Conservation (phyloP, 64 coral and sea anemone genomes). For the Acropora yongei region DNA sequence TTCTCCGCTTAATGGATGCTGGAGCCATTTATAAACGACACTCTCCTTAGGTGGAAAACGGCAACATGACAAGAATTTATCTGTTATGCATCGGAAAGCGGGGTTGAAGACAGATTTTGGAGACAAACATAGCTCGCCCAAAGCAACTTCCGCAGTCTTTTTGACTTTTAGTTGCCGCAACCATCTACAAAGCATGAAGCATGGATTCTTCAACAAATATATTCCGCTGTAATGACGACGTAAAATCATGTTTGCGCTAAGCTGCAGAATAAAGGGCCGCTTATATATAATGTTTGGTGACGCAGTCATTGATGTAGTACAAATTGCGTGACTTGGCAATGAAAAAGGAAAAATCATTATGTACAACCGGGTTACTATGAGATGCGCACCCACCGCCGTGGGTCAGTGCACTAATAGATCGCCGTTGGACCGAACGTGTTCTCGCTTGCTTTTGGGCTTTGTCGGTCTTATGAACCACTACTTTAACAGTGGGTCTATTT, state of each 20-base stretch:
- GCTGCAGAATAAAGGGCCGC: no score
- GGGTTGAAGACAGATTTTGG: neutral
- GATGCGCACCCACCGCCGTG: conserved; percentile 41
- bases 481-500: neutral
- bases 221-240: no score
- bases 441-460: neutral
- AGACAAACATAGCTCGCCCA: neutral
- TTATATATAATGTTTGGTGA: no score
- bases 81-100: neutral
- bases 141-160: neutral
- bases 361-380: conserved; percentile 33
- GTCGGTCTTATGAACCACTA: neutral
- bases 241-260: no score
- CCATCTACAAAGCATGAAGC: neutral
- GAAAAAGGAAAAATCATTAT: conserved; percentile 40
- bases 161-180: neutral
- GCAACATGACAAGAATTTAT: neutral
- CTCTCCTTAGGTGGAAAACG: conserved; percentile 1
- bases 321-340: no score
- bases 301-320: no score
- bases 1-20: neutral
- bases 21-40: neutral
- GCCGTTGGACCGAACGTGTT: neutral
- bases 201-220: no score
- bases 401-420: conserved; percentile 41